Percentiles rank a stretch among this genome's conserved stretches.
Conservation (phyloP, 2,113 vertebrate species). For the Toxotes jaculatrix region DNA sequence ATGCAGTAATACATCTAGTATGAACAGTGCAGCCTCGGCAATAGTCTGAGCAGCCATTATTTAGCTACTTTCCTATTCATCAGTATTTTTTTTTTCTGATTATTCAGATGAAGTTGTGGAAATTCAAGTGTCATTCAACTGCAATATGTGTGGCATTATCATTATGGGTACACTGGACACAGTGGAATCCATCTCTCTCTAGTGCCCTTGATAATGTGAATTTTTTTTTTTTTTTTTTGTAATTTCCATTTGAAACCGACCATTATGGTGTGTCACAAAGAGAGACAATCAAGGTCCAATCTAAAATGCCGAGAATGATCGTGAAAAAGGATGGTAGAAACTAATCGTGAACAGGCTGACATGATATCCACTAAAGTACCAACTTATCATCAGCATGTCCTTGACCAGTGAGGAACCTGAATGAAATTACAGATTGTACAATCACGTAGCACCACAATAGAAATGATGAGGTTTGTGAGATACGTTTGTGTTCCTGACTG, state of each 20-base stretch:
- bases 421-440: neutral
- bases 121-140: neutral
- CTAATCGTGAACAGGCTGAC: neutral
- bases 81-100: neutral
- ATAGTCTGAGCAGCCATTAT: neutral
- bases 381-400: neutral
- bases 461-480: neutral
- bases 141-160: neutral
- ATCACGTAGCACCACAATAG: neutral
- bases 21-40: neutral
- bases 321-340: neutral
- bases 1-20: neutral
- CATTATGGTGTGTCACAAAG: neutral
- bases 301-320: neutral
- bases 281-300: constrained; percentile 15
- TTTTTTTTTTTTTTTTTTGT: no score
- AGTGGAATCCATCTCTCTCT: no score
- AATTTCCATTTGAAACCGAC: neutral
- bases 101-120: neutral
- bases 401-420: neutral
- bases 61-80: neutral
- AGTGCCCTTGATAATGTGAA: no score
- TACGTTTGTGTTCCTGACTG: neutral
- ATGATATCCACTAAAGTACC: constrained; percentile 24
- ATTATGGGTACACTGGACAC: neutral